phyloP scores from a whole-genome alignment of 2,797 vertebrate genomes.

The Pipistrellus kuhlii region DNA sequence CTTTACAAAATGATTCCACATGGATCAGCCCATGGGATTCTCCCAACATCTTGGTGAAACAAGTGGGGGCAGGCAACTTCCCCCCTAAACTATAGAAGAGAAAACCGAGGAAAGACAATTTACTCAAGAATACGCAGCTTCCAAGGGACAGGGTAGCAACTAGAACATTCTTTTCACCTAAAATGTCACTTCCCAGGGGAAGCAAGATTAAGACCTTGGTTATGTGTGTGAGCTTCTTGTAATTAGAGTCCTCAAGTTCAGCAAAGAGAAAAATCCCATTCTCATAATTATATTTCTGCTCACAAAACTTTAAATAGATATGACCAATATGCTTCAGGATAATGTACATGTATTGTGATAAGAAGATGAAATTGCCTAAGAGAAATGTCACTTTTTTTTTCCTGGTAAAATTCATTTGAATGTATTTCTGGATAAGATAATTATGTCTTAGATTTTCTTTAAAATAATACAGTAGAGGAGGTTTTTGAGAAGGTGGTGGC shows the following conservation, averaged over 20 bases:
- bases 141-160: neutral
- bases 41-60: neutral
- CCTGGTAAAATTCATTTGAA: neutral
- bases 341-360: neutral
- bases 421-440: neutral
- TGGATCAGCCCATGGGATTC: neutral
- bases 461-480: neutral
- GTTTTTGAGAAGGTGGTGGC: neutral
- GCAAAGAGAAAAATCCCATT: neutral
- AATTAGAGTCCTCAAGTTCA: neutral
- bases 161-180: neutral
- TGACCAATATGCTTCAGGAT: neutral
- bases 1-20: neutral
- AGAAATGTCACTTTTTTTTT: neutral
- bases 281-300: neutral
- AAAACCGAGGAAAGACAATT: neutral
- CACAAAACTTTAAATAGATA: neutral
- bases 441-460: slow-evolving; percentile 7
- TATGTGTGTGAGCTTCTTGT: neutral
- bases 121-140: neutral
- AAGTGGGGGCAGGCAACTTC: neutral
- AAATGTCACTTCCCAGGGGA: neutral
- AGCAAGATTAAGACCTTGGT: neutral
- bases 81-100: neutral
- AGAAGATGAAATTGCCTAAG: neutral